phyloP scores from a whole-genome alignment of 2,797 vertebrate species.

The Vespertilio murinus region DNA sequence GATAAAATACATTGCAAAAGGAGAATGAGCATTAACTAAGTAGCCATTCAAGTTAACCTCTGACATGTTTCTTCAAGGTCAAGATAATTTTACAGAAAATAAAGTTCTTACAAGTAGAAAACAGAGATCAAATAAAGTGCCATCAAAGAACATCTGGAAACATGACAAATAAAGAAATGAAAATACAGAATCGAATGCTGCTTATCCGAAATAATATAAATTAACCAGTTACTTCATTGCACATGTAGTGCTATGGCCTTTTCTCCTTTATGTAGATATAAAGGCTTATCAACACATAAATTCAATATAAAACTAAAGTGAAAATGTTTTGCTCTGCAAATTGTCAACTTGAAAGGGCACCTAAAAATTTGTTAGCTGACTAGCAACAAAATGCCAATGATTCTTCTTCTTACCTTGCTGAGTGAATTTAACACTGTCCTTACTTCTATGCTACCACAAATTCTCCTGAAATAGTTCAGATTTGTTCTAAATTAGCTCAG shows the following conservation, averaged over 20 bases:
- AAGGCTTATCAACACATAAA: background rate
- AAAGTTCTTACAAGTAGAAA: slow-evolving; percentile 9
- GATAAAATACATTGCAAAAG: slow-evolving; percentile 23
- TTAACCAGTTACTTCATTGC: background rate
- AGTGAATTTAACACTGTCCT: slow-evolving; percentile 24
- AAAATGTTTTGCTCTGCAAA: background rate
- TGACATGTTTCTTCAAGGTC: background rate
- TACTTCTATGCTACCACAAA: slow-evolving; percentile 15
- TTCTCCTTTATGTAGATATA: background rate
- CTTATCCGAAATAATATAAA: slow-evolving; percentile 23
- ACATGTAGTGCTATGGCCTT: background rate
- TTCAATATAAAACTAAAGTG: slow-evolving; percentile 30
- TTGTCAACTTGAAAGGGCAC: background rate
- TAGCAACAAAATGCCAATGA: background rate
- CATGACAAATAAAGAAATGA: slow-evolving; percentile 30
- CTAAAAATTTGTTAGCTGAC: slow-evolving; percentile 11
- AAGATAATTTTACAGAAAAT: slow-evolving; percentile 29
- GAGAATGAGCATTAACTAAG: background rate
- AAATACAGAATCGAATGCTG: background rate
- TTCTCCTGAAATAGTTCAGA: background rate
- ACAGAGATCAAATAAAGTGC: background rate
- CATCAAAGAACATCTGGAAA: background rate
- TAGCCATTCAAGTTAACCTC: background rate
- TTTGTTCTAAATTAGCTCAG: slow-evolving; percentile 27
- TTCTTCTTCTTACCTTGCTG: background rate